Conservation (phyloP, 92 coral and sea anemone genomes). For the Umimayanthus chanpuru region DNA sequence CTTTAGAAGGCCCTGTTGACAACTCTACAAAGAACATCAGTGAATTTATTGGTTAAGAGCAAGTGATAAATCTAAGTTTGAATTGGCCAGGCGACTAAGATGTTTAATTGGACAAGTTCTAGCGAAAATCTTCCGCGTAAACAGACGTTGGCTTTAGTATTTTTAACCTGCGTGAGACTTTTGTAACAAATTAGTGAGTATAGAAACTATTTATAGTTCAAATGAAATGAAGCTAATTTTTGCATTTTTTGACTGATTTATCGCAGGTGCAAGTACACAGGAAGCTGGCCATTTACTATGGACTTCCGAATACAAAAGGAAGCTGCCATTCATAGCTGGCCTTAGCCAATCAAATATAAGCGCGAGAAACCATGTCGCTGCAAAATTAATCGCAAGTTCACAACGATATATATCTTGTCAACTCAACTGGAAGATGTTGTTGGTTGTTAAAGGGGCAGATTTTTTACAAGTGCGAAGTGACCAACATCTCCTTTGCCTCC, state of each 20-base stretch:
- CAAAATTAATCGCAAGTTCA: constrained; percentile 14
- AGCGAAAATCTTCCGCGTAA: constrained; percentile 36
- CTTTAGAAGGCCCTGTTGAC: constrained; percentile 76
- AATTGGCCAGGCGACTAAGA: constrained; percentile 24
- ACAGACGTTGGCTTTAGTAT: constrained; percentile 29
- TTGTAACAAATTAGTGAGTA: constrained; percentile 22
- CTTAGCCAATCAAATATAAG: constrained; percentile 40
- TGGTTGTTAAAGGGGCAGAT: constrained; percentile 21
- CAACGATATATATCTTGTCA: constrained; percentile 6
- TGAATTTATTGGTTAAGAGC: constrained; percentile 36
- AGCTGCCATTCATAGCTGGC: constrained; percentile 46
- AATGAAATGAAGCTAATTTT: constrained; percentile 16
- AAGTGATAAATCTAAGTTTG: constrained; percentile 35
- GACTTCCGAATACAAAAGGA: constrained; percentile 46
- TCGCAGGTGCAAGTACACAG: constrained; percentile 39
- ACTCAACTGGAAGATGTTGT: constrained; percentile 41
- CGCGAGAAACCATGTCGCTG: constrained; percentile 16
- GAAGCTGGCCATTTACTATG: constrained; percentile 38
- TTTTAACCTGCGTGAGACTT: constrained; percentile 36
- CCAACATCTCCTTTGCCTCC: constrained; percentile 34
- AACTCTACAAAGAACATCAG: constrained; percentile 33
- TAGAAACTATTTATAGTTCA: constrained; percentile 43
- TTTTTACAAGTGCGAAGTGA: constrained; percentile 21
- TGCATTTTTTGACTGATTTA: constrained; percentile 26
- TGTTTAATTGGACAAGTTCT: constrained; percentile 38